phyloP scores from a whole-genome alignment of 2,113 vertebrate genomes.

The Tragelaphus buxtoni region DNA sequence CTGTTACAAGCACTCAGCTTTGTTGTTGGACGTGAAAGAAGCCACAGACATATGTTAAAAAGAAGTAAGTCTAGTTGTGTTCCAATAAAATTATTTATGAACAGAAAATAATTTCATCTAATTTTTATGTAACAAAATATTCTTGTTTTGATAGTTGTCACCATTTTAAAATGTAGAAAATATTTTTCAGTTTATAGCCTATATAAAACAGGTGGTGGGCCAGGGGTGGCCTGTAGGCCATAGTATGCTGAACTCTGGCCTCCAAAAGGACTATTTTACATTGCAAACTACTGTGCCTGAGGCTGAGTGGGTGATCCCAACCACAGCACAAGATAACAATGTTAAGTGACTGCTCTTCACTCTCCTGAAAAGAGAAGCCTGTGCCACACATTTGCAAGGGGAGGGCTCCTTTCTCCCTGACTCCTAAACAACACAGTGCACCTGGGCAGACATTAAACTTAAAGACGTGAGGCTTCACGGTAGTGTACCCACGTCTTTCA shows the following conservation, averaged over 20 bases:
- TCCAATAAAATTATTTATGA: background rate
- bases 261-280: background rate
- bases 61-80: background rate
- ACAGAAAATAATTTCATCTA: background rate
- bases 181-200: background rate
- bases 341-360: background rate
- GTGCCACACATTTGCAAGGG: background rate
- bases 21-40: background rate
- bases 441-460: background rate
- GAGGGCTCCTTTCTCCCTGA: background rate
- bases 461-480: background rate
- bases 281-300: background rate
- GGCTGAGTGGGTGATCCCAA: background rate
- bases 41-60: background rate
- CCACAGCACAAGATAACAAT: background rate
- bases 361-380: background rate
- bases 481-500: background rate
- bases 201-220: background rate
- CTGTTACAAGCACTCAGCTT: background rate
- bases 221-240: background rate
- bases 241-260: background rate
- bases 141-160: background rate
- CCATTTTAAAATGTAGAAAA: background rate
- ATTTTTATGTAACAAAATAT: background rate
- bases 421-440: background rate